Conservation (phyloP, 2,113 vertebrate genomes). For the Otis tarda region DNA sequence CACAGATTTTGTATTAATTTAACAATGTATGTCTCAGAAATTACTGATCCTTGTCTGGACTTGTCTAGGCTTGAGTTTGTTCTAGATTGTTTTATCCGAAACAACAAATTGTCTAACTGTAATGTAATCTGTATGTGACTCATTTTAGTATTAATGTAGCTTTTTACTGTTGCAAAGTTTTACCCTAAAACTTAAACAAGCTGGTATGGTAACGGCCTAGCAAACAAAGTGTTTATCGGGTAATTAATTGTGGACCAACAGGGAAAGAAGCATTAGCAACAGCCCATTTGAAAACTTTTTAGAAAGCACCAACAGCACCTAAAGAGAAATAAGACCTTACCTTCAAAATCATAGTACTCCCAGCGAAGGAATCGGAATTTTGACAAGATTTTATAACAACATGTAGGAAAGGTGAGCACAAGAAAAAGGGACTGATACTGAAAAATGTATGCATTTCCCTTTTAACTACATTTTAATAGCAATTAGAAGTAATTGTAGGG, state of each 20-base stretch:
- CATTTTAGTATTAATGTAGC: not conserved
- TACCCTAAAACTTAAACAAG: not conserved
- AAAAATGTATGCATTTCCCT: not conserved
- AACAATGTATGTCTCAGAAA: not conserved
- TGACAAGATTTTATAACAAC: not conserved
- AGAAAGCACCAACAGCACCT: not conserved
- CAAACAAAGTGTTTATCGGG: not conserved
- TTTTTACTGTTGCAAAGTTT: not conserved
- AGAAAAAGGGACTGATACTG: rapidly evolving
- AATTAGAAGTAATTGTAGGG: not conserved
- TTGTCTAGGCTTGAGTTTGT: not conserved
- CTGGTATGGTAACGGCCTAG: not conserved
- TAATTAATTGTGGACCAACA: not conserved
- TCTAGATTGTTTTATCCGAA: not conserved
- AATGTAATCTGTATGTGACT: not conserved
- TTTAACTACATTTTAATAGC: not conserved
- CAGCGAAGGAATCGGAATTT: not conserved
- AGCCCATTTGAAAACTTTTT: not conserved
- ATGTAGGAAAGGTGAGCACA: not conserved
- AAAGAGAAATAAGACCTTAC: not conserved
- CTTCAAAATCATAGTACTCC: not conserved
- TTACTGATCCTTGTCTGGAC: not conserved
- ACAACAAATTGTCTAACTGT: not conserved
- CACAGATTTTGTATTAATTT: not conserved
- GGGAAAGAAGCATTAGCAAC: not conserved